phyloP scores from a whole-genome alignment of 2,888 invertebrate genomes.

The Smittia aterrima region DNA sequence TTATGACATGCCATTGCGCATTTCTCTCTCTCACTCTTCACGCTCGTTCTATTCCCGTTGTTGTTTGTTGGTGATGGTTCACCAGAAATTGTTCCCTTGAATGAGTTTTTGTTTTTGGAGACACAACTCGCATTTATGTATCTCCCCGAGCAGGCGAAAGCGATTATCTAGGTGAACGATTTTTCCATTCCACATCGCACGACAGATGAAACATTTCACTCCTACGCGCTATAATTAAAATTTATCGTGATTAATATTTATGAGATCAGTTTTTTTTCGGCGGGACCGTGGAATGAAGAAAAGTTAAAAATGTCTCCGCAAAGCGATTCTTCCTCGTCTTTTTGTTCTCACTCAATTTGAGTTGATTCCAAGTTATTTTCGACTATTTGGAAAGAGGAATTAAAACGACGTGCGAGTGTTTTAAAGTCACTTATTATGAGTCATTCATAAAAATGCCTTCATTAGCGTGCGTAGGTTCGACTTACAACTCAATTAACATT shows the following conservation, averaged over 20 bases:
- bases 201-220: constrained; percentile 8
- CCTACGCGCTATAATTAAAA: constrained; percentile 11
- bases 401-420: background rate
- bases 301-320: constrained; percentile 1
- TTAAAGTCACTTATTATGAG: background rate
- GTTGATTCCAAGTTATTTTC: background rate
- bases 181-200: background rate
- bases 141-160: background rate
- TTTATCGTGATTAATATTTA: constrained; percentile 11
- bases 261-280: background rate
- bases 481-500: constrained; percentile 11
- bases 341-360: background rate
- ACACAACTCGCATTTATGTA: background rate
- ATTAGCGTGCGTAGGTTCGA: background rate
- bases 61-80: background rate
- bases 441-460: background rate
- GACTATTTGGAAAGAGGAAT: background rate
- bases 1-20: constrained; percentile 7
- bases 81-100: background rate
- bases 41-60: background rate
- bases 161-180: constrained; percentile 7
- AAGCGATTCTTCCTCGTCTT: background rate
- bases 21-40: background rate
- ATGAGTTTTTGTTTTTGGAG: background rate
- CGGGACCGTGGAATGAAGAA: background rate